These are phyloP conservation scores for Diachrysia chrysitis DNA, from an alignment of 2,888 invertebrate species.

Conservation along the genomic window DNA sequence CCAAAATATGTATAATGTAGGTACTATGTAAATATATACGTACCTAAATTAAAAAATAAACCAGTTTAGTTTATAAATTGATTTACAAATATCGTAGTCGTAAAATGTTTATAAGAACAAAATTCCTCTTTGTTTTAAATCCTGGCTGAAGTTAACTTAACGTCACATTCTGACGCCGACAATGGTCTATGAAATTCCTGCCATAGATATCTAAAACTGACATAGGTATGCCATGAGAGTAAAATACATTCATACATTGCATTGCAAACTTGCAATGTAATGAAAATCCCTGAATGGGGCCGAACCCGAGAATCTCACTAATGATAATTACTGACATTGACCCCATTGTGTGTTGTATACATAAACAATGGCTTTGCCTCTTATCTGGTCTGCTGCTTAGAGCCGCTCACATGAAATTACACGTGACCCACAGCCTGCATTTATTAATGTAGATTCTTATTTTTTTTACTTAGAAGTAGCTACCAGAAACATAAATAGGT, in stretches of 20 bases:
- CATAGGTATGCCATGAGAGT: not conserved
- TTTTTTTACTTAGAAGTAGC: not conserved
- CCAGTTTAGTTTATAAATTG: not conserved
- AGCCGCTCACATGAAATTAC: conserved; percentile 26
- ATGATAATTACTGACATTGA: conserved; percentile 80
- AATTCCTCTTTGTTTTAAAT: conserved; percentile 4
- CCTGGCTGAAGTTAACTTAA: not conserved
- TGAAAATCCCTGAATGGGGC: conserved; percentile 69
- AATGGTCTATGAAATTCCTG: not conserved
- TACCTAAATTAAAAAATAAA: not conserved
- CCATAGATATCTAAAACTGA: not conserved
- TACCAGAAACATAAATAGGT: not conserved
- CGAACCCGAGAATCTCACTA: conserved; percentile 65
- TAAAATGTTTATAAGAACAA: not conserved
- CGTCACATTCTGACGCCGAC: not conserved
- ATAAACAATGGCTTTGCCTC: conserved; percentile 71
- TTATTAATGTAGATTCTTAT: not conserved
- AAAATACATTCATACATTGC: conserved; percentile 2
- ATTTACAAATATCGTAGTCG: not conserved
- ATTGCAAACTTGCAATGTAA: conserved; percentile 8
- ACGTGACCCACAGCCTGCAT: conserved; percentile 32
- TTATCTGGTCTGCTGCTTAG: conserved; percentile 57
- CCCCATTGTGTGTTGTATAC: conserved; percentile 73
- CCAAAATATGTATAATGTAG: too few species aligned
- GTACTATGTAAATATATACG: too few species aligned